Percentiles rank a stretch among this genome's conserved stretches.
These are phyloP conservation scores for Actinia equina DNA, from an alignment of 64 coral and sea anemone species.

Conservation along the genomic window DNA sequence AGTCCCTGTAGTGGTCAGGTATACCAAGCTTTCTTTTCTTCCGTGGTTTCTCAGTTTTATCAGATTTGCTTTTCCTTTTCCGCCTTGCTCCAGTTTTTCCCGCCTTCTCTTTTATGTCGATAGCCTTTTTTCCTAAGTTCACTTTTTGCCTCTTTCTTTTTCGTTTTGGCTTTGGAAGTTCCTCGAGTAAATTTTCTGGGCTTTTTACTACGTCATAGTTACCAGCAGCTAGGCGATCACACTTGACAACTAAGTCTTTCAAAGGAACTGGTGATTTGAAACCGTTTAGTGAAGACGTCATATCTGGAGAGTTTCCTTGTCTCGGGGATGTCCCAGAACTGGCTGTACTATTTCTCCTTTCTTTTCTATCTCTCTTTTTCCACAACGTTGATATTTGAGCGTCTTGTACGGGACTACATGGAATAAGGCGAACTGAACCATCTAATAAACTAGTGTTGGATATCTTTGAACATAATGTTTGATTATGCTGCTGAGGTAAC, in stretches of 20 bases:
- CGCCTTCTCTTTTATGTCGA: not conserved
- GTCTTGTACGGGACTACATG: not conserved
- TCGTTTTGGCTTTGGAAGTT: not conserved
- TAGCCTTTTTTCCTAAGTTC: not conserved
- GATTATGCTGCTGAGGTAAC: not conserved
- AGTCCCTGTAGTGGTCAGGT: constrained; percentile 20
- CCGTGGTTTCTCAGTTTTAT: not conserved
- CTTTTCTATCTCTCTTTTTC: not conserved
- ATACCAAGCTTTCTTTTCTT: not conserved
- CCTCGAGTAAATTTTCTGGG: not conserved
- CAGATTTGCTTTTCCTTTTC: not conserved
- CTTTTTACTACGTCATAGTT: not conserved
- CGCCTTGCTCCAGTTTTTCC: not conserved
- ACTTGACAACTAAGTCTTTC: not conserved
- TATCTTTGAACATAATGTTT: not conserved
- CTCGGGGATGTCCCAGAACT: not conserved
- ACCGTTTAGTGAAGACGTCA: not conserved
- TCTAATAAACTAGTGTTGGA: not conserved
- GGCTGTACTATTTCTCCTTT: not conserved
- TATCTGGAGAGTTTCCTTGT: not conserved
- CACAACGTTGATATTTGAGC: not conserved
- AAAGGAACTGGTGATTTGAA: not conserved
- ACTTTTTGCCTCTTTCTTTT: not conserved
- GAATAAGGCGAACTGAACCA: not conserved
- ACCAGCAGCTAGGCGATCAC: not conserved